Evolutionary conservation across 2,888 invertebrate species (phyloP), one percentile per base, ranked within the genome.

Genomic region (Diloba caeruleocephala): DNA sequence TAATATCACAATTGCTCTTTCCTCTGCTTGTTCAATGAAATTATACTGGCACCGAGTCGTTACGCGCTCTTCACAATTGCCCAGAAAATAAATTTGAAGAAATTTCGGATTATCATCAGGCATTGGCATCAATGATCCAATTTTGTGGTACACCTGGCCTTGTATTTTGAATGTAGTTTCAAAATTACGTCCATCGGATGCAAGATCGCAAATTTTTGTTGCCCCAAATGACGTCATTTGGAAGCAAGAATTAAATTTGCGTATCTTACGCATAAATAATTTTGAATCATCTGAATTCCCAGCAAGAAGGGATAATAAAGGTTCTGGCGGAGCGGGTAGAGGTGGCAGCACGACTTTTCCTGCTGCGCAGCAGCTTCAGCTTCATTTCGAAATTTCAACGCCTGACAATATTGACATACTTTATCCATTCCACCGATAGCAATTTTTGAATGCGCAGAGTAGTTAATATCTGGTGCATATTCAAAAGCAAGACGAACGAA

Each of bases 391-490:
- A n/a, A 46, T 25, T 42, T 49, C 29, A 42, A 31, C 2, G 42
- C 49, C 6, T 42, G 23, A 42, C 49, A 50, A 29, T 29, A 36
- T 31, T 42, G 34, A 31, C 49, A 37, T 17, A 14, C 29, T 29
- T 49, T 29, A 23, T 36, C 29, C 49, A 42, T 44, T 52, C 17
- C 65, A 69, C 65, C 67, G 48, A 68, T 67, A 46, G 61, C 48
- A 61, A 61, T 67, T 54, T 59, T 63, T 48, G 52, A 59, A 63
- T 64, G 61, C 38, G 65, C 62, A 6, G 58, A 65, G 45, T 66
- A 72, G 42, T 66, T 59, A 62, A 69, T 62, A 46, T 66, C 66
- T 57, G 64, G 60, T 59, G 41, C 61, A 69, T 74, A 69, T 62
- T 70, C 62, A 32, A 73, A 70, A 0, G 65, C 67, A 67, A 68